A percentile compares a stretch with the other conserved stretches of the same genome.
Conservation (phyloP, 2,888 invertebrate species). For the Heliconius aoede region DNA sequence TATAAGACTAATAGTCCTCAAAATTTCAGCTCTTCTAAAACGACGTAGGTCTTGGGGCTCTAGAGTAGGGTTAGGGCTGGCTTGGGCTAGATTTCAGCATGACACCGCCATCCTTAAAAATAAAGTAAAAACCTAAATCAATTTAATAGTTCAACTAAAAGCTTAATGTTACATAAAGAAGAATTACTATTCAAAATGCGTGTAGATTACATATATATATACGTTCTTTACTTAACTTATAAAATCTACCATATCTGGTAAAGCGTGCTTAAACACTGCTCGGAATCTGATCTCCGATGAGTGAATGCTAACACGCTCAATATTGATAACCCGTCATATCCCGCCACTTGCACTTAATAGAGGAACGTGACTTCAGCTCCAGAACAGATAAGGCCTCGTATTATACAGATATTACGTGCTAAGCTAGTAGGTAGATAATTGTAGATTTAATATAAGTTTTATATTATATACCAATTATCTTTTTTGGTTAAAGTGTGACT, state of each 20-base stretch:
- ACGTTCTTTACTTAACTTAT: background rate
- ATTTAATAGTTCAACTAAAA: background rate
- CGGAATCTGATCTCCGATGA: slow-evolving; percentile 25
- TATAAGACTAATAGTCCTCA: too few relatives aligned
- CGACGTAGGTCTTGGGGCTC: too few relatives aligned
- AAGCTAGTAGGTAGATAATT: slow-evolving; percentile 24
- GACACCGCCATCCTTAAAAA: too few relatives aligned
- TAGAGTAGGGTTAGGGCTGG: too few relatives aligned
- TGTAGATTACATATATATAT: background rate
- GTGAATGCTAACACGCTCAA: slow-evolving; percentile 46
- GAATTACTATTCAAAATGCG: background rate
- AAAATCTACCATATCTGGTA: slow-evolving; percentile 10
- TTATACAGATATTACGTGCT: slow-evolving; percentile 38
- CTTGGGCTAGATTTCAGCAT: too few relatives aligned
- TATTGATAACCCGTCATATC: slow-evolving; percentile 58
- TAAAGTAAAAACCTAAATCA: background rate
- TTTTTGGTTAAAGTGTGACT: too few relatives aligned
- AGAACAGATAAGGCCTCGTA: slow-evolving; percentile 38
- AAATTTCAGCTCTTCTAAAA: too few relatives aligned
- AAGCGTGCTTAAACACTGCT: slow-evolving; percentile 17
- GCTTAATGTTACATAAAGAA: background rate
- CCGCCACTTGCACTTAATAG: slow-evolving; percentile 57
- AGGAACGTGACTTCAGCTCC: slow-evolving; percentile 56
- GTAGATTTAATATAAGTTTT: slow-evolving; percentile 29
- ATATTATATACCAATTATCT: background rate